Conservation (phyloP, 1,140 invertebrate species). For the Metaphire vulgaris region DNA sequence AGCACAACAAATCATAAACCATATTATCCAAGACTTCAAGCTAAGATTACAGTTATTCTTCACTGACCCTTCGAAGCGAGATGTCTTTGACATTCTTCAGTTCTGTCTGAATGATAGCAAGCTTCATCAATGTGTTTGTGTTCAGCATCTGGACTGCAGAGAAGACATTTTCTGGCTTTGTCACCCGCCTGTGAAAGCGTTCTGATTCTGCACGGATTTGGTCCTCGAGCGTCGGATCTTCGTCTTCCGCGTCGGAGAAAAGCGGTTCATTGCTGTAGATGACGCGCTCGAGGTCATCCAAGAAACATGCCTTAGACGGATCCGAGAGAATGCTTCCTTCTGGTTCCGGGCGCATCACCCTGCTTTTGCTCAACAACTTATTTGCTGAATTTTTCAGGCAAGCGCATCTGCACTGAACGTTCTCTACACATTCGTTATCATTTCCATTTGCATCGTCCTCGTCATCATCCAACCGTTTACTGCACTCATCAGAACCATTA, state of each 20-base stretch:
- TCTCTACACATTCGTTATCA: not conserved
- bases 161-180: constrained; percentile 35
- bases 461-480: not conserved
- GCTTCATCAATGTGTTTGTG: constrained; percentile 95
- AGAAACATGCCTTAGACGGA: constrained; percentile 12
- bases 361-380: not conserved
- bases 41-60: no score
- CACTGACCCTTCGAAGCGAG: constrained; percentile 87
- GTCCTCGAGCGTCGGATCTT: constrained; percentile 18
- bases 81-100: constrained; percentile 94
- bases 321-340: constrained; percentile 40
- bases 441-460: not conserved
- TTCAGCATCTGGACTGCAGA: constrained; percentile 57
- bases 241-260: constrained; percentile 47
- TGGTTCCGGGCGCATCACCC: constrained; percentile 39
- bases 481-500: not conserved
- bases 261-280: constrained; percentile 45
- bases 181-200: constrained; percentile 11
- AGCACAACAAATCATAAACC: no score
- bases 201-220: constrained; percentile 14
- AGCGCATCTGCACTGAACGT: not conserved
- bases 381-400: not conserved
- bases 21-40: no score
- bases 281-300: constrained; percentile 43
- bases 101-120: constrained; percentile 91